Base-by-base conservation (phyloP, 2,888 invertebrate genomes). In the Hypomecis atomaria region DNA sequence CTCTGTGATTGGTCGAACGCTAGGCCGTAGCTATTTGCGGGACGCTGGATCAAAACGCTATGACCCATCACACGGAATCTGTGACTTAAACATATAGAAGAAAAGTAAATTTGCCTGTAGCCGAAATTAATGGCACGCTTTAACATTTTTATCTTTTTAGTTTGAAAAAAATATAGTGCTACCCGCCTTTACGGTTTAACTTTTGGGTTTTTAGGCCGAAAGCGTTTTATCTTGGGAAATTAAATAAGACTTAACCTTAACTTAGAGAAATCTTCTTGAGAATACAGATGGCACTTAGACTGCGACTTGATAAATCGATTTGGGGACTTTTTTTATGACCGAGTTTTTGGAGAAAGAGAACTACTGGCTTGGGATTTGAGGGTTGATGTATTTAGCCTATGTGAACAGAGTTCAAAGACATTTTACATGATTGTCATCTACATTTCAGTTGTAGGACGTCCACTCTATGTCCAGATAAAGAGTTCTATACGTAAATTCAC, bases 51-150 rank as follows among this genome's bases (percentile, higher is more conserved):
- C 23, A 23, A 3, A 23, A 23, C 23, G 23, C 1, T 3, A 23
- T 23, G 23, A 23, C 23, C 23, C 23, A 23, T 23, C 23, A 23
- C 23, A 23, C 3, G 23, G 23, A 3, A 23, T 23, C 3, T 23
- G 23, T 23, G 23, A 3, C 23, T 43, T 61, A 43, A 43, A 55
- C 10, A 61, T 13, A 54, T 43, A 55, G 38, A 54, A 54, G 38
- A 60, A 47, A 54, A 49, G 37, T 44, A 34, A 47, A 61, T 61
- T 49, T 48, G n/a, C 34, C 13, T 48, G 52, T 54, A 44, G 34
- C 40, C 23, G 9, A 40, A 52, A 49, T 36, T 49, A 49, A 49
- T 48, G 48, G 48, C 34, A 37, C 11, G 37, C 13, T 37, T 37
- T 38, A 40, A 40, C 38, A 10, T 40, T 52, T 49, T 52, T 52